Percentiles rank a stretch among this genome's conserved stretches.
Conservation (phyloP, 2,113 vertebrate genomes). For the Mugil cephalus region DNA sequence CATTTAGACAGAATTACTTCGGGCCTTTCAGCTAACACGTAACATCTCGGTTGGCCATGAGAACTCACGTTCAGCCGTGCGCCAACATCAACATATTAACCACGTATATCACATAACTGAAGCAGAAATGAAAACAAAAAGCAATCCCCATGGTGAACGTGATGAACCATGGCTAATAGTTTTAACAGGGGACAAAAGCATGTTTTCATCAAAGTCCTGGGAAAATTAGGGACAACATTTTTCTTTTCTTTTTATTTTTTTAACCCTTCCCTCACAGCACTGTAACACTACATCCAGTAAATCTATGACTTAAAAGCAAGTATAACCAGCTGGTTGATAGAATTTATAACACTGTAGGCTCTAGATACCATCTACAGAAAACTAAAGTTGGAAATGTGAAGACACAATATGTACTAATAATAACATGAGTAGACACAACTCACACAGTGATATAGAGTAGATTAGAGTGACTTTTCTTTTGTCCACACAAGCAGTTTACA, state of each 20-base stretch:
- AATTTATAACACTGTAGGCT: too few species aligned
- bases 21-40: slow-evolving; percentile 34
- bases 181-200: slow-evolving; percentile 17
- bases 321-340: slow-evolving; percentile 13
- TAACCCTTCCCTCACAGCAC: neutral
- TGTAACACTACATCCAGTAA: slow-evolving; percentile 8
- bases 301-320: neutral
- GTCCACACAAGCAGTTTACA: too few species aligned
- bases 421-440: too few species aligned
- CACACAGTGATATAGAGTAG: too few species aligned
- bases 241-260: slow-evolving; percentile 25
- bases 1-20: slow-evolving; percentile 16
- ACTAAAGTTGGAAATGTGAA: too few species aligned
- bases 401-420: too few species aligned
- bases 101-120: slow-evolving; percentile 37
- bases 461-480: too few species aligned
- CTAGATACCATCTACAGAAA: too few species aligned
- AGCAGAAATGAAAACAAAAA: slow-evolving; percentile 42
- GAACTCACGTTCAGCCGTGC: slow-evolving; percentile 21
- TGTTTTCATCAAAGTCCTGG: slow-evolving; percentile 48
- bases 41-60: slow-evolving; percentile 30
- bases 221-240: slow-evolving; percentile 42
- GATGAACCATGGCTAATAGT: slow-evolving; percentile 30
- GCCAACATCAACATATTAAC: slow-evolving; percentile 58
- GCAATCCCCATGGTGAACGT: slow-evolving; percentile 22